A percentile compares a stretch with the other conserved stretches of the same genome.
phyloP scores from a whole-genome alignment of 2,113 vertebrate genomes.

The Meleagris gallopavo region DNA sequence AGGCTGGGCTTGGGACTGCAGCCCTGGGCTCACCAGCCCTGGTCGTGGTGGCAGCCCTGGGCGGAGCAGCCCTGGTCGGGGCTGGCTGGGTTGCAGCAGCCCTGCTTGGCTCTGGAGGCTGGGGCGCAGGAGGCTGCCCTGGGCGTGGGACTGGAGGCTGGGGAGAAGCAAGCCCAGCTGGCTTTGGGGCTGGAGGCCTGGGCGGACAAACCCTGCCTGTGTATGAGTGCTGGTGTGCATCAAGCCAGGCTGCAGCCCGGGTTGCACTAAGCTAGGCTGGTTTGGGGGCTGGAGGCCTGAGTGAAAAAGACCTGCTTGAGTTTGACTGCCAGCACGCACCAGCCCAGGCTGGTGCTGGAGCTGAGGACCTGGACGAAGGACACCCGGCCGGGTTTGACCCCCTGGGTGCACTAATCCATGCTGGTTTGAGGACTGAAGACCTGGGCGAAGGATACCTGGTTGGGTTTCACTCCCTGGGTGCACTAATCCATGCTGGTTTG shows the following conservation, averaged over 20 bases:
- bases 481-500: neutral
- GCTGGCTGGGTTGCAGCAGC: rapidly evolving
- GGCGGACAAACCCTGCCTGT: neutral
- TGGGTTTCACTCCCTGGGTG: neutral
- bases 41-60: constrained; percentile 31
- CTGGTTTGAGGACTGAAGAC: neutral
- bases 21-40: neutral
- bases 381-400: neutral
- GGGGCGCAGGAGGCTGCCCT: rapidly evolving
- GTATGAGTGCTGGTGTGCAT: neutral
- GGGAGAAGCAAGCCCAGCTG: neutral
- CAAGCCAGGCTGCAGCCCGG: rapidly evolving
- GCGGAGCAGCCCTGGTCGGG: neutral
- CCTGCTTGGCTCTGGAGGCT: neutral
- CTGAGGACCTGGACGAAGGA: neutral
- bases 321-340: neutral
- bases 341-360: neutral
- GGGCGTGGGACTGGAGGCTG: neutral
- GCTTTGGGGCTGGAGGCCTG: neutral
- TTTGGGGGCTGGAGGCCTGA: neutral
- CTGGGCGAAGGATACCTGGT: neutral
- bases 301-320: neutral
- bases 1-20: neutral
- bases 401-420: neutral
- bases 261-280: neutral